Percentiles rank a stretch among this genome's conserved stretches.
Evolutionary conservation across 2,113 vertebrate genomes (phyloP).

Genomic region (Apus apus): DNA sequence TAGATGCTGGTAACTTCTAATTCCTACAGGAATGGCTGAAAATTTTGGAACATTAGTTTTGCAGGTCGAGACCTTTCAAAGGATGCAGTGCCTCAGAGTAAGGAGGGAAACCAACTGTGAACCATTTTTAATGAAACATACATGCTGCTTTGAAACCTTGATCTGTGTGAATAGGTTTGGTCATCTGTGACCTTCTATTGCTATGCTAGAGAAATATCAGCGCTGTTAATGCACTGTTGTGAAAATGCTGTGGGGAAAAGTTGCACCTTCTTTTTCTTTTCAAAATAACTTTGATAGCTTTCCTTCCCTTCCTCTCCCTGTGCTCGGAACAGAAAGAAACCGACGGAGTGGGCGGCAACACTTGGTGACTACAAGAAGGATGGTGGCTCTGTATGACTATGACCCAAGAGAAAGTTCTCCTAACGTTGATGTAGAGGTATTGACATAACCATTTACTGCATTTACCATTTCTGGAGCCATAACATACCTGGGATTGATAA

Average conservation of each 20-base stretch:
- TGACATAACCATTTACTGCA: rapidly evolving
- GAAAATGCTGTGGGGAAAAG: not conserved
- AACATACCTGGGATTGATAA: rapidly evolving
- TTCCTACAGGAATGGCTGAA: not conserved
- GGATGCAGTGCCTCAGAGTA: not conserved
- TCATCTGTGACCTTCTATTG: not conserved
- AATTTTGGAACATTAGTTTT: not conserved
- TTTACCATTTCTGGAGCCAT: rapidly evolving
- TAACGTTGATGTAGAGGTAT: slow-evolving; percentile 96
- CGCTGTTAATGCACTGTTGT: rapidly evolving
- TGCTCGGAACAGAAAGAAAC: slow-evolving; percentile 81
- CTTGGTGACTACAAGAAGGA: slow-evolving; percentile 80
- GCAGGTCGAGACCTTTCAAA: not conserved
- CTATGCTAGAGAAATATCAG: not conserved
- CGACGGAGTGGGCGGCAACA: slow-evolving; percentile 81
- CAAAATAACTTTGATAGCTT: not conserved
- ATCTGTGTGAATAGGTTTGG: not conserved
- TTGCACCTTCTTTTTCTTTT: not conserved
- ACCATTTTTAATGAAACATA: rapidly evolving
- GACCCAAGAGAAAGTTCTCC: slow-evolving; percentile 96
- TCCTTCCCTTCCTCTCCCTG: not conserved
- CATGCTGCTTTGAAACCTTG: not conserved
- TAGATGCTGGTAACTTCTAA: not conserved
- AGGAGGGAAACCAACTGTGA: not conserved
- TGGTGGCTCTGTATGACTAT: slow-evolving; percentile 96